Evolutionary conservation across 2,888 invertebrate species (phyloP), one percentile per base, ranked within the genome.

Genomic region (Tethea ocularis): DNA sequence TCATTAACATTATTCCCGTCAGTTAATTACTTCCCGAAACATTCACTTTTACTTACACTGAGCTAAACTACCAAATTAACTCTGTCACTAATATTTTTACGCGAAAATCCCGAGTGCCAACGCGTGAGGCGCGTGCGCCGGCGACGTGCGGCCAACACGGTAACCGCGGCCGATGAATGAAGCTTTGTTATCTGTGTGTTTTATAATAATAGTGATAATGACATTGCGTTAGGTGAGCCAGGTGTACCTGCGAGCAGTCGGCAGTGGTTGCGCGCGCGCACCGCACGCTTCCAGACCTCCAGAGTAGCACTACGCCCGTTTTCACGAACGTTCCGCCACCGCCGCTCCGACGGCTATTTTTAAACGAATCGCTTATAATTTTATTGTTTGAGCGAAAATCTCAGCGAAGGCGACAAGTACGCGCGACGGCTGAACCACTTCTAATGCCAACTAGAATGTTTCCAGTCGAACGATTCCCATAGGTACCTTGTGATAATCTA

Each of bases 331-430:
- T 70, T 74, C 61, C 82, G 75, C 67, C 71, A 75, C 76, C 78
- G 70, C 71, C 79, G 79, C 82, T 74, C 78, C 72, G 75, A 76
- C 76, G 64, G 79, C 87, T 91, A 91, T 91, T 91, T 91, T 86
- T 89, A 90, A 88, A 82, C 81, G 75, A 71, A 81, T 79, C 84
- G 89, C 87, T 87, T 91, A 92, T 91, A 91, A 92, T 91, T 91
- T 93, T 91, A 92, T 92, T 92, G 91, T 92, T 92, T 89, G 80
- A 84, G 83, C 88, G 83, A 89, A 89, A 91, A 84, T n/a, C 83
- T 80, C 77, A 77, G 80, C 71, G 80, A 83, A 86, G 74, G 84
- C 91, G 92, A 91, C 92, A 88, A 88, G 88, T 84, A 82, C 83
- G 83, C 86, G 78, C 89, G 88, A 80, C 87, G 86, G 83, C 77